phyloP scores from a whole-genome alignment of 64 coral and sea anemone species.

The Cladopsammia gracilis region DNA sequence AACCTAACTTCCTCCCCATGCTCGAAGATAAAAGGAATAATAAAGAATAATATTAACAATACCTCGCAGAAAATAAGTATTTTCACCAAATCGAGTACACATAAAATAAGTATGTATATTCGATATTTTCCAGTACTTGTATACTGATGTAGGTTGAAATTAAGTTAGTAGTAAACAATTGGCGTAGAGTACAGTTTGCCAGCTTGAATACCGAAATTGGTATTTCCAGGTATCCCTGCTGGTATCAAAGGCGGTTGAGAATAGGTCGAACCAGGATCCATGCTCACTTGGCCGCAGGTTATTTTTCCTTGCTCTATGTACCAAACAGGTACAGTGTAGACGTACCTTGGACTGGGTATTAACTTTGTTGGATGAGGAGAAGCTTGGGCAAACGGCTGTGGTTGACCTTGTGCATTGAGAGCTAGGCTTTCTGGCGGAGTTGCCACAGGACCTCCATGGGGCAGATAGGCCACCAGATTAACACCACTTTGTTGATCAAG shows the following conservation, averaged over 20 bases:
- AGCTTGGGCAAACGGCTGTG: constrained; percentile 28
- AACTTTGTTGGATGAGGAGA: constrained; percentile 6
- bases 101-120: too few relatives aligned
- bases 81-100: too few relatives aligned
- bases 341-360: not conserved
- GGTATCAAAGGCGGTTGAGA: constrained; percentile 1
- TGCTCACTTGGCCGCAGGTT: not conserved
- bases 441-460: not conserved
- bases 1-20: too few relatives aligned
- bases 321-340: constrained; percentile 40
- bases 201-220: not conserved
- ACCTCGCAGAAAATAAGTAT: too few relatives aligned
- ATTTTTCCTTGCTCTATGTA: constrained; percentile 4
- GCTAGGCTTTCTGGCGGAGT: not conserved
- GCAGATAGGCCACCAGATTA: not conserved
- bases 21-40: too few relatives aligned
- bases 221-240: not conserved
- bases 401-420: not conserved
- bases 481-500: not conserved
- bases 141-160: not conserved
- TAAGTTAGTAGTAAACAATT: not conserved
- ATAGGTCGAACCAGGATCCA: not conserved
- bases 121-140: too few relatives aligned
- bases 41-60: too few relatives aligned
- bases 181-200: constrained; percentile 7